Evolutionary conservation across 2,888 invertebrate genomes (phyloP).

Genomic region (Julus scanicus): DNA sequence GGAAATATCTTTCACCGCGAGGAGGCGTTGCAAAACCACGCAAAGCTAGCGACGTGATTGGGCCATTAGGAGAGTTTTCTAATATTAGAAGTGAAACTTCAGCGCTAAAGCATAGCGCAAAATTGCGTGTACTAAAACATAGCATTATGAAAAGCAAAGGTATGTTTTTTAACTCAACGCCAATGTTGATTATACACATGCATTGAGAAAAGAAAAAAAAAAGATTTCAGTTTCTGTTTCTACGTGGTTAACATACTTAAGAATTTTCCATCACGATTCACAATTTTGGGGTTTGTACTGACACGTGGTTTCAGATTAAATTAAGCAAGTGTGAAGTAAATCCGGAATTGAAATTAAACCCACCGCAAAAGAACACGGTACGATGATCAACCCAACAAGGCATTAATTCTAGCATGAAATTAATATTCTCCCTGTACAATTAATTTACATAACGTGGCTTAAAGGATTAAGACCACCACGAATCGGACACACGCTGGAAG

Average conservation of each 20-base stretch:
- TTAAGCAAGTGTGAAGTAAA: neutral
- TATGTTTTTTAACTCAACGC: neutral
- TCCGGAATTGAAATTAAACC: neutral
- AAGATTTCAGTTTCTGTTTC: neutral
- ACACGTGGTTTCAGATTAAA: neutral
- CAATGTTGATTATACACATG: neutral
- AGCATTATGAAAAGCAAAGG: too few relatives aligned
- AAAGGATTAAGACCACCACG: slow-evolving; percentile 11
- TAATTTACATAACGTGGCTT: slow-evolving; percentile 34
- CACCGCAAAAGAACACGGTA: neutral
- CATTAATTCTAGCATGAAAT: neutral
- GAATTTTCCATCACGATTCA: neutral
- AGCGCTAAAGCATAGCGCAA: too few relatives aligned
- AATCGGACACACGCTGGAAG: neutral
- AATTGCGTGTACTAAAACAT: too few relatives aligned
- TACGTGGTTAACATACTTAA: neutral
- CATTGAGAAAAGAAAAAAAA: neutral
- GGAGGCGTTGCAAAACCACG: too few relatives aligned
- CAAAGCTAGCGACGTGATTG: too few relatives aligned
- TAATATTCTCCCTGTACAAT: slow-evolving; percentile 20
- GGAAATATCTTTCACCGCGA: too few relatives aligned
- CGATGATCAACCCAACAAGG: neutral
- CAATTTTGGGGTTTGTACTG: neutral
- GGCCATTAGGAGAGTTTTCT: too few relatives aligned
- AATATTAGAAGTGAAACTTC: too few relatives aligned